phyloP scores from a whole-genome alignment of 2,888 invertebrate genomes.

The Arrhopalites spinosus region DNA sequence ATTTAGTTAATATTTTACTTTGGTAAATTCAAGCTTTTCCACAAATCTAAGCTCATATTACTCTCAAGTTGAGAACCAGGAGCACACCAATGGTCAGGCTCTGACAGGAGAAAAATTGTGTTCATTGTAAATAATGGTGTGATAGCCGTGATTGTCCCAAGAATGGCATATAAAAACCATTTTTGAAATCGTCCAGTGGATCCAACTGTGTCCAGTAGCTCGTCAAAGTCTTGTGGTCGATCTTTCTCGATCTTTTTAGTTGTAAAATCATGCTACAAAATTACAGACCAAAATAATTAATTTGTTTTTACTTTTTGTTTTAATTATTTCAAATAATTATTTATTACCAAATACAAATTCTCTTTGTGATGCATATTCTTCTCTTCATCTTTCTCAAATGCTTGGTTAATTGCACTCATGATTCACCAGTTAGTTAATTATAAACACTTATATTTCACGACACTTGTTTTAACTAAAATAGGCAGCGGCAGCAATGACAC shows the following conservation, averaged over 20 bases:
- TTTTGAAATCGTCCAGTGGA: constrained; percentile 65
- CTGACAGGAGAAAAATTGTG: constrained; percentile 63
- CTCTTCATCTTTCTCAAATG: no score
- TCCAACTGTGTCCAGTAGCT: constrained; percentile 63
- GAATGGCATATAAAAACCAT: constrained; percentile 62
- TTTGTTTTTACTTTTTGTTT: no score
- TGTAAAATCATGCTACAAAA: no score
- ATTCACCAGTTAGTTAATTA: no score
- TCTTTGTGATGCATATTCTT: no score
- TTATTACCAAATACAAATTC: background rate
- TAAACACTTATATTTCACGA: no score
- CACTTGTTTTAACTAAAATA: no score
- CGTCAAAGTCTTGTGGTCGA: constrained; percentile 62
- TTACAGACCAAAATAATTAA: no score
- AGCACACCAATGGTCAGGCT: constrained; percentile 65
- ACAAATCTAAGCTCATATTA: constrained; percentile 62
- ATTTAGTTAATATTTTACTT: constrained; percentile 59
- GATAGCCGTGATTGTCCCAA: constrained; percentile 60
- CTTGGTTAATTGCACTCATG: no score
- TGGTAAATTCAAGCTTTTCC: constrained; percentile 65
- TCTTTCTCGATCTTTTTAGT: background rate
- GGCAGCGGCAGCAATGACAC: no score
- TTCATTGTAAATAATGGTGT: constrained; percentile 63
- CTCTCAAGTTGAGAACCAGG: constrained; percentile 67
- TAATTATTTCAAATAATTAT: background rate